Evolutionary conservation across 2,797 vertebrate genomes (phyloP).

Genomic region (Manis crassicaudata): DNA sequence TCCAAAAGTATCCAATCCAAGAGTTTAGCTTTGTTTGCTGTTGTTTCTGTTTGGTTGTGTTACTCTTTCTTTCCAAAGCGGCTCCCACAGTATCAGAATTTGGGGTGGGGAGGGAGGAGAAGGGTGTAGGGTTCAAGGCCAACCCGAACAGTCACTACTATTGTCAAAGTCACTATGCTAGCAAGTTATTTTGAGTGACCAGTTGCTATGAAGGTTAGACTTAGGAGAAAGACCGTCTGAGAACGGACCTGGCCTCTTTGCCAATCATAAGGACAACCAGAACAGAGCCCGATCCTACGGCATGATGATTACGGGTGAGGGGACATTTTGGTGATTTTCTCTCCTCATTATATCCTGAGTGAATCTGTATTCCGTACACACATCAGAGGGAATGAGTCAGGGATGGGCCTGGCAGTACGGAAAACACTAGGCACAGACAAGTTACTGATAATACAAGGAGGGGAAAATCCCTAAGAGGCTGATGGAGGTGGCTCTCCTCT

Average conservation of each 20-base stretch:
- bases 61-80: neutral
- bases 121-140: neutral
- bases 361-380: neutral
- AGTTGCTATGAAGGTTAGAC: neutral
- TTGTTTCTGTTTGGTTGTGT: neutral
- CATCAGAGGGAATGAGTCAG: neutral
- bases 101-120: too few species aligned
- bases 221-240: neutral
- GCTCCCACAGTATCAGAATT: neutral
- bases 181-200: neutral
- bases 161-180: neutral
- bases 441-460: fast-evolving
- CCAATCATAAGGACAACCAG: too few species aligned
- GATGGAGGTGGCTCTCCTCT: neutral
- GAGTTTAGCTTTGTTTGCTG: neutral
- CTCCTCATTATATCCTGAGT: neutral
- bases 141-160: neutral
- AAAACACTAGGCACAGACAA: neutral
- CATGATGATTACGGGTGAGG: neutral
- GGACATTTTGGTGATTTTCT: neutral
- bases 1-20: neutral
- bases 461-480: neutral
- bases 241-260: neutral
- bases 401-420: neutral
- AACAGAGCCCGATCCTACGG: neutral